Base-by-base conservation (phyloP, 1,140 invertebrate species). In the Fopius arisanus region DNA sequence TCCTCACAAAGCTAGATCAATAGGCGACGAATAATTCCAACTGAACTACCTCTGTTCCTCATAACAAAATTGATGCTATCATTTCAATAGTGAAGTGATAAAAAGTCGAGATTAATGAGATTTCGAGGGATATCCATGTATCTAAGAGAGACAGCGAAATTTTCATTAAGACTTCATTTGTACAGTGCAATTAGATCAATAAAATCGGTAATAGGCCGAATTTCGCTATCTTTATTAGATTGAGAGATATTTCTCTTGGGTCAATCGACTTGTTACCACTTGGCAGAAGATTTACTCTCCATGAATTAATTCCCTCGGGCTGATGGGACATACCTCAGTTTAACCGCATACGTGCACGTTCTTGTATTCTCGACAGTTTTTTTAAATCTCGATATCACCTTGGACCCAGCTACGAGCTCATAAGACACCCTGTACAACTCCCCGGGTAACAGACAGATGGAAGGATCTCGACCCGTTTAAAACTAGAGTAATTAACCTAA, bases 321-420 rank as follows among this genome's bases (percentile, higher is more conserved):
- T 37, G 33, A 40, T 68, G 29, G 72, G 29, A 54, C 19, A 72
- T 72, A 16, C 43, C 12, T 68, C 6, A 73, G 66, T 33, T 29
- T 84, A 84, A 84, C 83, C 80, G 82, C 81, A 80, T 80, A 83
- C 80, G 80, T 84, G 81, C 81, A 82, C 81, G 79, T 84, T 85
- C 82, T 59, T 85, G 79, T 84, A 85, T 85, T 84, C 78, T 82
- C 80, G 82, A 83, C 83, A 84, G 83, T 85, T 84, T 85, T 85
- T 84, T 85, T 84, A 85, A 85, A 85, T 81, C 79, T 72, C 79
- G 79, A 82, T 83, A 80, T 82, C 81, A 79, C 81, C 81, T 81
- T 81, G 81, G 81, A 84, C 80, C 82, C 82, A 83, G 82, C 82
- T 80, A 77, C 79, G 79, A 79, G 80, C 78, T 79, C 80, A 75